phyloP scores from a whole-genome alignment of 1,140 invertebrate genomes.

The Heliconius nattereri region DNA sequence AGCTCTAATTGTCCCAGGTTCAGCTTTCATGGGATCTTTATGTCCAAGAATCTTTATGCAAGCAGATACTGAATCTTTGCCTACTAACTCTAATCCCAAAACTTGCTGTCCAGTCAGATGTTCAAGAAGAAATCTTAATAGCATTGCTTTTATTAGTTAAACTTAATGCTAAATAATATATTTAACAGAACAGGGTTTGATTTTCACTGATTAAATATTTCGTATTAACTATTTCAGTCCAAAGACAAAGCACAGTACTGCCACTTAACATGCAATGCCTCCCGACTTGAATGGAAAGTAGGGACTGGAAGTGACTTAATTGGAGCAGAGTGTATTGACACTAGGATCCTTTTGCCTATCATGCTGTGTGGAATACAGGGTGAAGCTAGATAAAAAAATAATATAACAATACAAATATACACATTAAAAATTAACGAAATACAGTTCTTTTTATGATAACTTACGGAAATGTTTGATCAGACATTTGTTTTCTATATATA shows the following conservation, averaged over 20 bases:
- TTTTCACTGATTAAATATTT: too few relatives aligned
- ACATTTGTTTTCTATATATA: conserved; percentile 83
- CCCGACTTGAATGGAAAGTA: too few relatives aligned
- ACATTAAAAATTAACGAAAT: neutral
- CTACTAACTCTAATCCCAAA: conserved; percentile 88
- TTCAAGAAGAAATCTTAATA: conserved; percentile 80
- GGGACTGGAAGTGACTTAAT: too few relatives aligned
- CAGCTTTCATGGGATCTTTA: conserved; percentile 84
- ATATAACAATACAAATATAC: neutral
- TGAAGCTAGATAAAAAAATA: too few relatives aligned
- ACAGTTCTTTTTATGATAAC: conserved; percentile 38
- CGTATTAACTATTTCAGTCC: too few relatives aligned
- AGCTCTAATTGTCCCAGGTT: conserved; percentile 85
- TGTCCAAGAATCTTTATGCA: conserved; percentile 86
- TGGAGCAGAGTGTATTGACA: too few relatives aligned
- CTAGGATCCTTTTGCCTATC: too few relatives aligned
- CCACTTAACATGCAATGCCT: too few relatives aligned
- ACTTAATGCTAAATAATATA: neutral
- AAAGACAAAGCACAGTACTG: too few relatives aligned
- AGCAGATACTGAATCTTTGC: conserved; percentile 85
- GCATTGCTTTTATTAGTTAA: neutral
- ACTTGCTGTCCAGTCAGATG: conserved; percentile 87
- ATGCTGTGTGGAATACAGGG: too few relatives aligned
- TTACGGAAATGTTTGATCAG: conserved; percentile 84
- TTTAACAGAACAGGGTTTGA: too few relatives aligned